Evolutionary conservation across 2,113 vertebrate genomes (phyloP), one percentile per base, ranked within the genome.

Genomic region (Pygoscelis antarcticus): DNA sequence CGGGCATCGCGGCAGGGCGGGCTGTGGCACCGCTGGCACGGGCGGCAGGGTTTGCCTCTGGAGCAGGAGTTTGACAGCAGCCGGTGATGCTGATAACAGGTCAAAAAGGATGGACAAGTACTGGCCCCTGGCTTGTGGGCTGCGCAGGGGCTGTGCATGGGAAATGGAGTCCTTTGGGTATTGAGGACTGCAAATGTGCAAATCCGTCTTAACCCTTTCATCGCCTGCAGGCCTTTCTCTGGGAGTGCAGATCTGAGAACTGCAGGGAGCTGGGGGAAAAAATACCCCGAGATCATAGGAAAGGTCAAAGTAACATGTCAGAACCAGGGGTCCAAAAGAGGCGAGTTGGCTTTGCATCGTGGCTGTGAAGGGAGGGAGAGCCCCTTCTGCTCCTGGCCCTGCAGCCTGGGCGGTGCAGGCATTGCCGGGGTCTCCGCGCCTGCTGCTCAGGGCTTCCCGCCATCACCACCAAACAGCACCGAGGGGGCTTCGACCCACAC

Each of bases 271-370:
- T 69, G 19, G 7, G 23, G 34, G 5, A 3, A 30, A 19, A 29
- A 49, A 42, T n/a, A 16, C 9, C 36, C 47, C 0, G 6, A 36
- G 27, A 54, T 69, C 19, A 4, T 0, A 40, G 61, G 16, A 26
- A 10, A 15, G 23, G 17, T 78, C 22, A 10, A 34, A 88, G 22
- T 5, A 27, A 12, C 2, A 0, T 27, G 42, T 19, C 27, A 22
- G 49, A 89, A 26, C 7, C 29, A 11, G 40, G 19, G 65, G 25
- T 34, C 17, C 10, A 7, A 15, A 64, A 44, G 54, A 75, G 30
- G 9, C n/a, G 29, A 15, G n/a, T 3, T 89, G 62, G 64, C 60
- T 78, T 70, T 74, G 66, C 25, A 3, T 4, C 2, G 7, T 23
- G 44, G 22, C 32, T 27, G 10, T 19, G 61, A n/a, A 30, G n/a